Evolutionary conservation across 2,113 vertebrate species (phyloP), one percentile per base, ranked within the genome.

Genomic region (Halichoerus grypus): DNA sequence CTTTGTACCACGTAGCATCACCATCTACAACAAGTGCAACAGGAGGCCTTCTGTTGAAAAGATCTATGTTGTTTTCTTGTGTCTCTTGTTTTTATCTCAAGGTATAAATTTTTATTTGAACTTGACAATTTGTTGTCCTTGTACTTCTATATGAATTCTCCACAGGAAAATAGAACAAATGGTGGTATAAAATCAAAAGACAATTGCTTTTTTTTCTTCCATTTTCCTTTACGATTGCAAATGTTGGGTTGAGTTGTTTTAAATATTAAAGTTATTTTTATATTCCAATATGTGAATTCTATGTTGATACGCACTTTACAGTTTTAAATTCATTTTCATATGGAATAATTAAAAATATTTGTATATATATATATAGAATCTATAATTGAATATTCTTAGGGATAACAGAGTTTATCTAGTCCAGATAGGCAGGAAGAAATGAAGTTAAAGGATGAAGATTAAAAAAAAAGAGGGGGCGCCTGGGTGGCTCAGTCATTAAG

Each of bases 91-190:
- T 94, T 94, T 86, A 95, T 86, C 91, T 92, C n/a, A 96, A 87
- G 31, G 33, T 80, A 86, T 74, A 95, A 82, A 87, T 71, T 96
- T 87, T 97, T 95, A 94, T 95, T 76, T 91, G 49, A 95, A 93
- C 22, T 10, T 93, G 80, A 74, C 31, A 84, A 63, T 84, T 82
- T 96, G 28, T 88, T 97, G 12, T 85, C 72, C 53, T 61, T 95
- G 42, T 21, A 93, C 49, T 93, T 97, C 49, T 74, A 36, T 69
- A 31, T 97, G 57, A 88, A 97, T 97, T 93, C 26, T 97, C 36
- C 63, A 63, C n/a, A 85, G 28, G 39, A 84, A 91, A 97, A 71
- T n/a, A 83, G 53, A 77, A 69, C 55, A 81, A 85, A 69, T 24
- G 24, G 11, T 33, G 33, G 1, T 57, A 67, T 53, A 88, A 69